phyloP scores from a whole-genome alignment of 2,113 vertebrate species.

The Hippocampus comes region DNA sequence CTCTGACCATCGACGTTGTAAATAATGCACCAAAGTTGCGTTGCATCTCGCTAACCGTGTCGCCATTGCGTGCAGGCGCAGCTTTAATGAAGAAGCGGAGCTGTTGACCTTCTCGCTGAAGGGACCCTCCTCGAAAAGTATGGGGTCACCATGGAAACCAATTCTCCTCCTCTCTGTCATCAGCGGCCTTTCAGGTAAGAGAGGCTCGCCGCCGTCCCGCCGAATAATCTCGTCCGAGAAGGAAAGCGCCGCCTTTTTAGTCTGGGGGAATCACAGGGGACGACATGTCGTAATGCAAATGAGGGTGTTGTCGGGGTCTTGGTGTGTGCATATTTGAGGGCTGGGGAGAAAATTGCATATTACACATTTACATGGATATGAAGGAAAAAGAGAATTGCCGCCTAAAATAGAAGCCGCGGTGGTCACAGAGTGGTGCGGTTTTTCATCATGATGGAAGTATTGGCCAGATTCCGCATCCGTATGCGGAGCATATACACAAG shows the following conservation, averaged over 20 bases:
- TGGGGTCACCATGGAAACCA: constrained; percentile 91
- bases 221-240: neutral
- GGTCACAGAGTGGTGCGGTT: neutral
- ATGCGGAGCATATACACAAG: neutral
- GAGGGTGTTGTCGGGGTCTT: neutral
- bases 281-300: constrained; percentile 8
- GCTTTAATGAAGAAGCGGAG: constrained; percentile 86
- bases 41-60: neutral
- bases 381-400: neutral
- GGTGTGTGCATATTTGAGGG: neutral
- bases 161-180: constrained; percentile 85
- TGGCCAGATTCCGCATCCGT: neutral
- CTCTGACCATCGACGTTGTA: neutral
- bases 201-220: neutral
- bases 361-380: neutral
- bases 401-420: neutral
- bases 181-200: constrained; percentile 87
- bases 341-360: neutral
- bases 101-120: constrained; percentile 71
- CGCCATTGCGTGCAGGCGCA: constrained; percentile 71
- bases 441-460: neutral
- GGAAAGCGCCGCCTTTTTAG: neutral
- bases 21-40: neutral
- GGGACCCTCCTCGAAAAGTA: constrained; percentile 77
- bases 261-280: neutral